Conservation (phyloP, 2,113 vertebrate genomes). For the Nanorana parkeri region DNA sequence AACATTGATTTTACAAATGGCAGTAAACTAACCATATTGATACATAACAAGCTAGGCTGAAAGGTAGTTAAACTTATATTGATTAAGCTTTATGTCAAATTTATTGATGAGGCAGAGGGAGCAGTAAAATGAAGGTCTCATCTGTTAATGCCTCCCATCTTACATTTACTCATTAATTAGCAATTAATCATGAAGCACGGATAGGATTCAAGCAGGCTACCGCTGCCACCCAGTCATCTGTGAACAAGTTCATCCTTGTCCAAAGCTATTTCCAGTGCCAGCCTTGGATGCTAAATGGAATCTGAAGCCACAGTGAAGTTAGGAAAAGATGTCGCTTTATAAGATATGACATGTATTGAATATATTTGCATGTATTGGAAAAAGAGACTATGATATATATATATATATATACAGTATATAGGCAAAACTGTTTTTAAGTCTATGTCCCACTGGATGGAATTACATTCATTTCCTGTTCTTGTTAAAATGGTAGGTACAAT, state of each 20-base stretch:
- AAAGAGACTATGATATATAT: too few relatives aligned
- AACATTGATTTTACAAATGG: too few relatives aligned
- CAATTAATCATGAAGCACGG: constrained; percentile 60
- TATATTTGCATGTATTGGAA: too few relatives aligned
- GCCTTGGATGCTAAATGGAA: neutral
- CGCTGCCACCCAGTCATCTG: neutral
- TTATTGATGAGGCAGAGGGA: constrained; percentile 64
- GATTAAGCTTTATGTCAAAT: constrained; percentile 64
- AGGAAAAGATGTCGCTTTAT: neutral
- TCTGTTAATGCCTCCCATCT: constrained; percentile 54
- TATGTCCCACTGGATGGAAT: too few relatives aligned
- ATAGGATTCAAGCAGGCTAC: constrained; percentile 47
- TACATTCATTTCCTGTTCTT: too few relatives aligned
- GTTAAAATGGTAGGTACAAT: too few relatives aligned
- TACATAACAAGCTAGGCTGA: constrained; percentile 34
- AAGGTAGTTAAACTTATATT: constrained; percentile 58
- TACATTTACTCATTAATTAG: constrained; percentile 48
- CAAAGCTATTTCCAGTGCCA: too few relatives aligned
- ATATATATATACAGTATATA: too few relatives aligned
- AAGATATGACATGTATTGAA: too few relatives aligned
- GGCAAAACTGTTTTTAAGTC: too few relatives aligned
- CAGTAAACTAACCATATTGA: neutral
- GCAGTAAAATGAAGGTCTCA: constrained; percentile 56
- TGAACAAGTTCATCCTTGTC: too few relatives aligned
- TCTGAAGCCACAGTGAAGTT: neutral